These are phyloP conservation scores for Atlantisia rogersi DNA, from an alignment of 2,113 vertebrate genomes.

Conservation along the genomic window DNA sequence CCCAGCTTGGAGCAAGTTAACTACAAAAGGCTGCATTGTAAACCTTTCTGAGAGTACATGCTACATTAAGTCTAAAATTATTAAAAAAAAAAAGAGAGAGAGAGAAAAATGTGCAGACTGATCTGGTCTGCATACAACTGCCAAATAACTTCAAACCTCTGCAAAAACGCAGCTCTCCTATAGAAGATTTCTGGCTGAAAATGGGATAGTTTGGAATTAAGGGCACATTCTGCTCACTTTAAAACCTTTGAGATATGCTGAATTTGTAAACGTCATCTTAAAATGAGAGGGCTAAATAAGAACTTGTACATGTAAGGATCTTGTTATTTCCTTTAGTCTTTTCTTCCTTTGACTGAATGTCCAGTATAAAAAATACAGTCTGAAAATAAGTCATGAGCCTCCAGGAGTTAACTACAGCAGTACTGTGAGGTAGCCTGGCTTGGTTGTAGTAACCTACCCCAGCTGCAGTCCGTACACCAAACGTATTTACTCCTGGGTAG, in stretches of 20 bases:
- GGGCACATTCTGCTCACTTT: background rate
- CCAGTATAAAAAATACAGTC: background rate
- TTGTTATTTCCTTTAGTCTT: background rate
- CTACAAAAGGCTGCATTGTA: slow-evolving; percentile 65
- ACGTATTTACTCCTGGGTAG: fast-evolving
- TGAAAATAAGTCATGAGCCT: background rate
- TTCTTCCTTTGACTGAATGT: background rate
- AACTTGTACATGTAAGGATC: background rate
- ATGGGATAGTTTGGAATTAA: background rate
- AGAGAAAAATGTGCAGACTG: background rate
- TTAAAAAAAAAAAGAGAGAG: background rate
- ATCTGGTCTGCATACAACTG: background rate
- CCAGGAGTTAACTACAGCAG: background rate
- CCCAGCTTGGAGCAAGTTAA: slow-evolving; percentile 56
- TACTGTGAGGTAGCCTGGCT: background rate
- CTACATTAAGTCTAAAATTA: slow-evolving; percentile 45
- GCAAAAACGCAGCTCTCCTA: background rate
- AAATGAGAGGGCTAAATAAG: background rate
- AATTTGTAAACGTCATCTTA: background rate
- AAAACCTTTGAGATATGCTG: background rate
- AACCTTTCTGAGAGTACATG: slow-evolving; percentile 49
- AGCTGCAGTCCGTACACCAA: background rate
- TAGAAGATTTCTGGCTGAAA: background rate
- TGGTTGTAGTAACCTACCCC: background rate
- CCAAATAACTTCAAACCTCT: slow-evolving; percentile 11